Conservation (phyloP, 64 coral and sea anemone species). For the Catalaphyllia jardinei region DNA sequence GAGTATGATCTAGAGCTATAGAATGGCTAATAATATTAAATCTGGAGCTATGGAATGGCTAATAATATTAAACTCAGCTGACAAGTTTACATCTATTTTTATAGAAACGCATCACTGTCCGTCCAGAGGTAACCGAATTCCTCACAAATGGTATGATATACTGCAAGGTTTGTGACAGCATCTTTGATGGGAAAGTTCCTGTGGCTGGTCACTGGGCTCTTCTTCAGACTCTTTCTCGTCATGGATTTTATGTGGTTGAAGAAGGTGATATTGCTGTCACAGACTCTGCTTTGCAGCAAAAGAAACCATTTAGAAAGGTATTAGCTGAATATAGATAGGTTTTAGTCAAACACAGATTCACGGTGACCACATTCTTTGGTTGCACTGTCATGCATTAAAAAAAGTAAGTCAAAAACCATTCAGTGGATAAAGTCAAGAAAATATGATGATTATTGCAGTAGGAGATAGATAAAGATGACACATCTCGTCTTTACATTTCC, state of each 20-base stretch:
- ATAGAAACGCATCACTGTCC: constrained; percentile 79
- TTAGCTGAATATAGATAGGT: too few relatives aligned
- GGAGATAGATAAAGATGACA: too few relatives aligned
- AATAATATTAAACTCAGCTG: too few relatives aligned
- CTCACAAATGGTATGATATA: constrained; percentile 88
- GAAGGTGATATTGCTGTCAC: constrained; percentile 96
- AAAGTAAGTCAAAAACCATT: too few relatives aligned
- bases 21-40: too few relatives aligned
- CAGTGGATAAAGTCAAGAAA: too few relatives aligned
- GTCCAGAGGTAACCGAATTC: constrained; percentile 89
- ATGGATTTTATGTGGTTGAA: constrained; percentile 97
- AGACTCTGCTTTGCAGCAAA: constrained; percentile 88
- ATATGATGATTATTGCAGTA: too few relatives aligned
- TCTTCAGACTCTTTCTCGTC: constrained; percentile 82
- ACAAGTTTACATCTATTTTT: not conserved
- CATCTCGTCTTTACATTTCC: too few relatives aligned
- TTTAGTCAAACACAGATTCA: not conserved
- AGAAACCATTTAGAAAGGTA: constrained; percentile 98
- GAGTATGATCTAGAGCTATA: too few relatives aligned
- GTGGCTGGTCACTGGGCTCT: constrained; percentile 92
- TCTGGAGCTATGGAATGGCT: too few relatives aligned
- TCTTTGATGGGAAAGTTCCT: constrained; percentile 65
- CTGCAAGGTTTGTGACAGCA: constrained; percentile 75
- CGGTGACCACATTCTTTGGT: too few relatives aligned
- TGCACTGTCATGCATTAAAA: too few relatives aligned